Conservation (phyloP, 2,888 invertebrate genomes). For the Mythimna impura region DNA sequence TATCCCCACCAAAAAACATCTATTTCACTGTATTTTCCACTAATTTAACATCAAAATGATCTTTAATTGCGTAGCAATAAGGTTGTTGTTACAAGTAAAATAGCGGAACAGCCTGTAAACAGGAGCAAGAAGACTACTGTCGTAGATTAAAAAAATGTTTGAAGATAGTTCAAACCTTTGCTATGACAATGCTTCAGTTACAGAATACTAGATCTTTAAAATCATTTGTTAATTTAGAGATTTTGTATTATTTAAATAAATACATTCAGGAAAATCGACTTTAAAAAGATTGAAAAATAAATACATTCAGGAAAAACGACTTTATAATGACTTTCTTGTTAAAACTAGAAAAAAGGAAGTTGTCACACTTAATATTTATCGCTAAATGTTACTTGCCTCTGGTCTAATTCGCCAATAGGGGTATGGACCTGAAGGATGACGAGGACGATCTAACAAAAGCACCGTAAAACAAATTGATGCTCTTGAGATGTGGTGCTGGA, state of each 20-base stretch:
- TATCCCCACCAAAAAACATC: not conserved
- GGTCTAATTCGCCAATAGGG: too few species aligned
- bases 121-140: not conserved
- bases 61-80: conserved; percentile 13
- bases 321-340: too few species aligned
- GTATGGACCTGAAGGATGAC: too few species aligned
- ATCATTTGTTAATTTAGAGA: not conserved
- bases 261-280: too few species aligned
- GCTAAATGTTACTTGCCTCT: too few species aligned
- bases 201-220: not conserved
- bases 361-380: too few species aligned
- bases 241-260: not conserved
- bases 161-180: conserved; percentile 10
- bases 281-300: too few species aligned
- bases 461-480: too few species aligned
- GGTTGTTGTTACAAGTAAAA: not conserved
- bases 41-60: not conserved
- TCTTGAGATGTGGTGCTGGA: too few species aligned
- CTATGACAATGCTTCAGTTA: not conserved
- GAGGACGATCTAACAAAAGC: too few species aligned
- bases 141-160: conserved; percentile 20
- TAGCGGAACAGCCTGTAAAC: not conserved
- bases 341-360: too few species aligned
- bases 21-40: not conserved
- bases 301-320: too few species aligned